phyloP scores from a whole-genome alignment of 1,140 invertebrate species.

The Neodiprion pinetum region DNA sequence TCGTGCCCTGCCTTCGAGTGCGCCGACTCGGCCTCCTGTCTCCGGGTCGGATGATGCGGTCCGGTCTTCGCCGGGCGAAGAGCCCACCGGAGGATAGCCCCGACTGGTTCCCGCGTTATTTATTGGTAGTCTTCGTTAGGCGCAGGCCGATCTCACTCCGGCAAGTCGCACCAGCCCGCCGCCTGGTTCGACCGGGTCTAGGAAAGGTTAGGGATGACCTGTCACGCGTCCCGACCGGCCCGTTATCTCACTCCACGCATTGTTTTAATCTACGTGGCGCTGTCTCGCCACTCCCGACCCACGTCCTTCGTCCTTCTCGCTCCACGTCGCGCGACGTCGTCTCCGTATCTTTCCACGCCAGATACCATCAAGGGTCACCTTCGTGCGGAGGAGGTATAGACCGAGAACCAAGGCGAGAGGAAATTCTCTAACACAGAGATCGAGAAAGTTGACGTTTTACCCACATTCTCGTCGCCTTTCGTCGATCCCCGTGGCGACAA shows the following conservation, averaged over 20 bases:
- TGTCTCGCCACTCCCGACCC: constrained; percentile 22
- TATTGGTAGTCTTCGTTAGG: constrained; percentile 6
- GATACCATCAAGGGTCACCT: not conserved
- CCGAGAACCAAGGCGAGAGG: too few species aligned
- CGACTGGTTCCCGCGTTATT: not conserved
- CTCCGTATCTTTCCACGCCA: not conserved
- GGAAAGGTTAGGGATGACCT: constrained; percentile 30
- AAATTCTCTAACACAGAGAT: too few species aligned
- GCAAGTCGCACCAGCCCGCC: not conserved
- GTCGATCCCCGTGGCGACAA: too few species aligned
- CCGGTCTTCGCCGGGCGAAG: not conserved
- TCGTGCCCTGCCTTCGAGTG: constrained; percentile 29
- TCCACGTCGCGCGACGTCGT: not conserved
- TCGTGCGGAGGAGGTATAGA: too few species aligned
- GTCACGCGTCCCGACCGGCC: constrained; percentile 36
- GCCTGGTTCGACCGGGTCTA: not conserved
- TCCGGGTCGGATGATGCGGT: too few species aligned
- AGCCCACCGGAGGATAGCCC: not conserved
- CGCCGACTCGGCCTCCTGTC: not conserved
- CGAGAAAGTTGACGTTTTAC: too few species aligned
- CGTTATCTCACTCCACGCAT: constrained; percentile 45
- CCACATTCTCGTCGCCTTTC: too few species aligned
- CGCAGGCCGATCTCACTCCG: not conserved
- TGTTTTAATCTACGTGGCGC: constrained; percentile 47
- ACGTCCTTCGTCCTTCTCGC: not conserved